phyloP scores from a whole-genome alignment of 2,113 vertebrate genomes.

The Lipotes vexillifer region DNA sequence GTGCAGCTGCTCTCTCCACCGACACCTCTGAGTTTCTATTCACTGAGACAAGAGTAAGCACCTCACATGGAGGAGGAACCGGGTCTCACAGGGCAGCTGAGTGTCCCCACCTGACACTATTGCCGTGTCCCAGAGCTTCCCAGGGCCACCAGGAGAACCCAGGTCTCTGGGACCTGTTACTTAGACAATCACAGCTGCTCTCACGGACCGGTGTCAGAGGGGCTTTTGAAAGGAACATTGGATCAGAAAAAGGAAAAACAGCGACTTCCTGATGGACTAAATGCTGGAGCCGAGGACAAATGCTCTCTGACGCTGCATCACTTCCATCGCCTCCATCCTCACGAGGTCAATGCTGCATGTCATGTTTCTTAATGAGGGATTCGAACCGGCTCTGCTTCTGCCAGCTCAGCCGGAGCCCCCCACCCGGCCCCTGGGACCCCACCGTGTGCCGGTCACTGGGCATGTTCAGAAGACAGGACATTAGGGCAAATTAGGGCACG shows the following conservation, averaged over 20 bases:
- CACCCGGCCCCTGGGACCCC: neutral
- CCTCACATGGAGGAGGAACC: neutral
- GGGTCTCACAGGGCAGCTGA: neutral
- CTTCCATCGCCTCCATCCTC: constrained; percentile 33
- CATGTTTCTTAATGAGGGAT: constrained; percentile 70
- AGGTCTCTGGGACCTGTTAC: neutral
- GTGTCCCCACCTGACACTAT: neutral
- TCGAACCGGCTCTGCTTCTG: constrained; percentile 62
- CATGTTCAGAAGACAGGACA: neutral
- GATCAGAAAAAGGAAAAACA: constrained; percentile 2
- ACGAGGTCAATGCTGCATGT: constrained; percentile 53
- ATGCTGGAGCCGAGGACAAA: neutral
- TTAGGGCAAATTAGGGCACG: constrained; percentile 61
- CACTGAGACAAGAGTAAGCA: constrained; percentile 35
- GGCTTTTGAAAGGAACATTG: neutral
- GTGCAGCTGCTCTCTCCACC: neutral
- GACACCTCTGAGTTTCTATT: constrained; percentile 22
- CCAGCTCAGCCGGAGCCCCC: constrained; percentile 57
- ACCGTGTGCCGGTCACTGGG: constrained; percentile 29
- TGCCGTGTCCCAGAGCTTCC: neutral
- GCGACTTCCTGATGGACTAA: neutral
- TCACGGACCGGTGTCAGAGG: neutral
- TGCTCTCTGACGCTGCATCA: neutral
- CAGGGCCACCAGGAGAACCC: neutral
- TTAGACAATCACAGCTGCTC: neutral